Percentiles rank a stretch among this genome's conserved stretches.
These are phyloP conservation scores for Ibidorhyncha struthersii DNA, from an alignment of 2,113 vertebrate species.

Conservation along the genomic window DNA sequence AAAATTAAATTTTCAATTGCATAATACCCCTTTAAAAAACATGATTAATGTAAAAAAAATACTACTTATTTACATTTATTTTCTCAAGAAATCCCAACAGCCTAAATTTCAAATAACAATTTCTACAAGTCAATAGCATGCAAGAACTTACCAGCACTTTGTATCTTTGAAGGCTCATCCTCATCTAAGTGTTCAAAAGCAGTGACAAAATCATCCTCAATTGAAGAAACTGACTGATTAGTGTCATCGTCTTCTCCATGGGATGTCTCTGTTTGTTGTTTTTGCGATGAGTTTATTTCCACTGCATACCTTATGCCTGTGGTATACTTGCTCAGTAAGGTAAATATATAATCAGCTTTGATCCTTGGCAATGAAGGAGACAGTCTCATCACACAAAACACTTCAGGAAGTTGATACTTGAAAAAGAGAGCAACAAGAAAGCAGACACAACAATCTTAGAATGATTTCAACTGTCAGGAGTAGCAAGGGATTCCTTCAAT, in stretches of 20 bases:
- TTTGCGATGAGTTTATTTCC: slow-evolving; percentile 80
- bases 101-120: neutral
- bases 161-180: slow-evolving; percentile 79
- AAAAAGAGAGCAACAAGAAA: slow-evolving; percentile 36
- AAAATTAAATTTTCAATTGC: neutral
- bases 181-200: slow-evolving; percentile 96
- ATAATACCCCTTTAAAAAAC: neutral
- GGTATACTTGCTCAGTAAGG: slow-evolving; percentile 87
- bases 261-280: slow-evolving; percentile 67
- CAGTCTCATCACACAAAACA: slow-evolving; percentile 88
- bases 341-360: slow-evolving; percentile 79
- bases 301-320: slow-evolving; percentile 84
- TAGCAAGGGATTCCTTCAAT: neutral
- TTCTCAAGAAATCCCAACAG: neutral
- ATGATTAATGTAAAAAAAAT: neutral
- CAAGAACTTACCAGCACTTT: slow-evolving; percentile 73
- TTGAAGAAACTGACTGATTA: slow-evolving; percentile 96
- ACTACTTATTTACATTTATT: neutral
- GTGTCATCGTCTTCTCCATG: slow-evolving; percentile 92
- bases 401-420: slow-evolving; percentile 75
- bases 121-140: neutral
- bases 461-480: neutral
- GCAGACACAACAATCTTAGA: neutral
- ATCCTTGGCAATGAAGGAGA: slow-evolving; percentile 78
- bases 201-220: slow-evolving; percentile 98